Conservation (phyloP, 1,140 invertebrate genomes). For the Cryptotermes secundus region DNA sequence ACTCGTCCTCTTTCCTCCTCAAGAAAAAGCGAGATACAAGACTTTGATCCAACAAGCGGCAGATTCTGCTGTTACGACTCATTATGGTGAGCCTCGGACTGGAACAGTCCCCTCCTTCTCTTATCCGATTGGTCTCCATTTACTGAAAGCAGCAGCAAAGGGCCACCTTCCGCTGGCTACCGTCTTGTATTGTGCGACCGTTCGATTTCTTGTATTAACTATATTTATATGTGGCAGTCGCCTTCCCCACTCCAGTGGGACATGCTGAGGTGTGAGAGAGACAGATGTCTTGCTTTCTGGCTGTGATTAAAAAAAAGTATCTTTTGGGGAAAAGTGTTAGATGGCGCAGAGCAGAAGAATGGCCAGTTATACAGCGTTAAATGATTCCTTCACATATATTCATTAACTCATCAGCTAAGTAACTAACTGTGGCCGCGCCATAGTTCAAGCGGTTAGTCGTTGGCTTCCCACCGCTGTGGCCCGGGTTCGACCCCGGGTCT, state of each 20-base stretch:
- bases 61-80: background rate
- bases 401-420: too few relatives aligned
- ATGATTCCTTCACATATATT: too few relatives aligned
- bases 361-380: too few relatives aligned
- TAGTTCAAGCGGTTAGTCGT: too few relatives aligned
- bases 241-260: background rate
- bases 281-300: background rate
- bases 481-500: too few relatives aligned
- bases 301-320: background rate
- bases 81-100: background rate
- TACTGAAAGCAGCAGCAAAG: background rate
- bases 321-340: too few relatives aligned
- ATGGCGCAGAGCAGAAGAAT: too few relatives aligned
- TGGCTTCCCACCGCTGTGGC: too few relatives aligned
- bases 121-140: slow-evolving; percentile 16
- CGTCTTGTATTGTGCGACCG: background rate
- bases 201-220: background rate
- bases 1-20: background rate
- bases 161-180: background rate
- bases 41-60: slow-evolving; percentile 9
- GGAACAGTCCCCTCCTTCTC: slow-evolving; percentile 5
- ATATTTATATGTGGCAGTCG: background rate
- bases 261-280: background rate
- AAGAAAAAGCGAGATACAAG: slow-evolving; percentile 13
- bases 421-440: too few relatives aligned